These are phyloP conservation scores for Orthonychiurus folsomi DNA, from an alignment of 2,888 invertebrate species.

Conservation along the genomic window DNA sequence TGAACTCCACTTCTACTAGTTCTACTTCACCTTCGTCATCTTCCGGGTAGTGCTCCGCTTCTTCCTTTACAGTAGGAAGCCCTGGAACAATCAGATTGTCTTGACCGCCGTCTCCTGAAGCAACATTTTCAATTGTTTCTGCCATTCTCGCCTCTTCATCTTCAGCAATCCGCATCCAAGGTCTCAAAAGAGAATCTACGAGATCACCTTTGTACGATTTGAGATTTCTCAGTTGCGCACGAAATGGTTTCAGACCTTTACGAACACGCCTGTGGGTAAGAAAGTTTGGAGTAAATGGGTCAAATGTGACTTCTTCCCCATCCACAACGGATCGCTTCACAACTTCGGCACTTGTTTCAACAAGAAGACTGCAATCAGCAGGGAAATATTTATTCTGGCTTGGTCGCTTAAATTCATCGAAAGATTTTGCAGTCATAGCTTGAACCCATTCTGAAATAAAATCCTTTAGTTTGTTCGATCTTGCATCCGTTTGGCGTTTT, in stretches of 20 bases:
- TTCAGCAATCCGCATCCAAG: not conserved
- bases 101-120: not conserved
- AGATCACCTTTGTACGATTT: not conserved
- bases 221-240: not conserved
- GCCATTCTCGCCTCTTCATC: not conserved
- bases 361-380: conserved; percentile 21
- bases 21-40: not conserved
- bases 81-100: not conserved
- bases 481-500: conserved; percentile 9
- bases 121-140: not conserved
- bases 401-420: conserved; percentile 4
- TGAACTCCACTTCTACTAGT: too few relatives aligned
- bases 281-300: conserved; percentile 6
- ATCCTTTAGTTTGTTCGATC: conserved; percentile 12
- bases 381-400: conserved; percentile 6
- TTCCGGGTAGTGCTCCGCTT: not conserved
- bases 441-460: conserved; percentile 23
- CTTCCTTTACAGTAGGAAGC: not conserved
- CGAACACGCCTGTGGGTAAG: not conserved
- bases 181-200: not conserved
- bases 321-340: not conserved
- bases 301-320: conserved; percentile 2
- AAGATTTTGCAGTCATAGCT: conserved; percentile 16
- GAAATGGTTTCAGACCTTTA: not conserved
- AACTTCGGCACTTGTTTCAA: conserved; percentile 18